These are phyloP conservation scores for Zhuqinia jingwanae DNA, from an alignment of 2,888 invertebrate genomes.

Conservation along the genomic window DNA sequence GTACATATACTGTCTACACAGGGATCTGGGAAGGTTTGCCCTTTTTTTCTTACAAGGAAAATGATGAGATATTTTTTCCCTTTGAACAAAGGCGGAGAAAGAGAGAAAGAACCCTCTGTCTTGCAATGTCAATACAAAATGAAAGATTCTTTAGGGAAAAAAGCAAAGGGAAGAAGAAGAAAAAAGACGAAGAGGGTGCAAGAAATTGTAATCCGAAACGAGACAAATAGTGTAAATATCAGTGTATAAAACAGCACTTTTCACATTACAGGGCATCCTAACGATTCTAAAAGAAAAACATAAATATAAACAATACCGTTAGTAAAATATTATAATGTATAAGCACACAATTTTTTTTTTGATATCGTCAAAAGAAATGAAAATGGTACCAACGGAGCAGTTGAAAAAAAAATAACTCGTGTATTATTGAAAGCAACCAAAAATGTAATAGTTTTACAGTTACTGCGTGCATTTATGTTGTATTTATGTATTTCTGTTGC, in stretches of 20 bases:
- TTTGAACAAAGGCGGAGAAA: slow-evolving; percentile 24
- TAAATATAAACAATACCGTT: slow-evolving; percentile 2
- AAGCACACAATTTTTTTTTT: no score
- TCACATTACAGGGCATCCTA: slow-evolving; percentile 36
- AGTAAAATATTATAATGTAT: not conserved
- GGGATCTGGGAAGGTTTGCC: not conserved
- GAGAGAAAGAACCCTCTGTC: slow-evolving; percentile 54
- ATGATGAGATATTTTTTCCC: slow-evolving; percentile 38
- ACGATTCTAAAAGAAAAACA: not conserved
- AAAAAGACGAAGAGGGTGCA: slow-evolving; percentile 22
- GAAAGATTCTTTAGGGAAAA: slow-evolving; percentile 65
- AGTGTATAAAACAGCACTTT: slow-evolving; percentile 60
- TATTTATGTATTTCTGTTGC: no score
- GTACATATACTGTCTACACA: not conserved
- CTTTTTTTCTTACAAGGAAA: slow-evolving; percentile 21
- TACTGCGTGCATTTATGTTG: no score
- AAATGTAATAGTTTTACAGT: not conserved
- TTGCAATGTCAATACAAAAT: slow-evolving; percentile 62
- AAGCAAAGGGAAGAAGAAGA: slow-evolving; percentile 2
- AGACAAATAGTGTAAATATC: slow-evolving; percentile 68
- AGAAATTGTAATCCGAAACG: slow-evolving; percentile 65
- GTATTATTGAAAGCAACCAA: not conserved
- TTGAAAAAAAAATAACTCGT: no score
- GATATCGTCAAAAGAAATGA: no score
- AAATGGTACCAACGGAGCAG: no score